Base-by-base conservation (phyloP, 2,888 invertebrate species). In the Cephus runcator region DNA sequence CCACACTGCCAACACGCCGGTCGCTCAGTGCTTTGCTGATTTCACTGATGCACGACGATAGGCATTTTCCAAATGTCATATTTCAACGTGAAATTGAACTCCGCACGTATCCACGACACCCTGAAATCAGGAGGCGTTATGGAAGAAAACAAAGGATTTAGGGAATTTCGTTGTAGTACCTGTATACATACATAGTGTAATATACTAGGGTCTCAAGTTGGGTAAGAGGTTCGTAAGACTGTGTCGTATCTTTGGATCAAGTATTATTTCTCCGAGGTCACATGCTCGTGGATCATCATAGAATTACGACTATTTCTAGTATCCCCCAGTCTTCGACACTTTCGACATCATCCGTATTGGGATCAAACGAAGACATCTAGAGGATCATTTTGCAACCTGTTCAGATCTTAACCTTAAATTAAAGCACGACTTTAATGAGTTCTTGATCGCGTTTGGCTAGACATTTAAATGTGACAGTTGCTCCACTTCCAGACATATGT, bases 1-100 rank as follows among this genome's bases (percentile, higher is more conserved):
- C 98, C 98, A 98, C 98, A 98, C 98, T 98, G 98, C 98, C 98
- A 98, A 94, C 93, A 95, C 94, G 96, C 94, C 93, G 93, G 87
- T 90, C 89, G 90, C 90, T 56, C 56, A 56, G 56, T 56, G 23
- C 56, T 56, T 56, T 56, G 56, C 23, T 56, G 56, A 23, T 56
- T 9, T 56, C 56, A 56, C 56, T 56, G 56, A 56, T 56, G 56
- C 23, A 56, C 23, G 23, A 56, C 23, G 56, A 9, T 56, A 35
- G 35, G 35, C 4, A 56, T 23, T 23, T 56, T 23, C 56, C 56
- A 56, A 56, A 9, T 9, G 56, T 23, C 56, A 56, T 56, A 23
- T 56, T 56, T 56, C 56, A 56, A 23, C 56, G 56, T 56, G 23
- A 15, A 40, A 40, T 40, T 15, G 12, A 40, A 15, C 15, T 40